phyloP scores from a whole-genome alignment of 2,797 vertebrate species.

The Enteromius viviparus region DNA sequence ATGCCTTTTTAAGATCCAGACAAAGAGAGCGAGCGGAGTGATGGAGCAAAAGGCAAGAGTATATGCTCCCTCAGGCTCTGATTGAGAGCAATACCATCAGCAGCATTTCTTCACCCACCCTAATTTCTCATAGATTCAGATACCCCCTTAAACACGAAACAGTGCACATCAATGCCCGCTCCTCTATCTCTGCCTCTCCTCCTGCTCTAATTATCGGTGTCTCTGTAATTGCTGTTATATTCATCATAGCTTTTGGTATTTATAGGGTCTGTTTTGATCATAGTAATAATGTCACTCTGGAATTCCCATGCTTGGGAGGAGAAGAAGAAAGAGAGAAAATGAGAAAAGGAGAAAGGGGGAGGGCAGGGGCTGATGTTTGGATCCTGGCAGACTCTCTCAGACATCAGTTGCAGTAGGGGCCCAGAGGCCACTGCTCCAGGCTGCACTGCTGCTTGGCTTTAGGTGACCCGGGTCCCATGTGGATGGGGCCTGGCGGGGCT shows the following conservation, averaged over 20 bases:
- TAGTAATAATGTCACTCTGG: conserved; percentile 82
- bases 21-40: conserved; percentile 58
- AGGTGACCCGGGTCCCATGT: conserved; percentile 78
- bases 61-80: conserved; percentile 70
- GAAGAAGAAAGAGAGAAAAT: conserved; percentile 44
- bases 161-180: conserved; percentile 74
- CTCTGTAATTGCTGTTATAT: conserved; percentile 84
- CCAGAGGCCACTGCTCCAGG: conserved; percentile 67
- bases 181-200: conserved; percentile 63
- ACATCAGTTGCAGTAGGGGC: conserved; percentile 81
- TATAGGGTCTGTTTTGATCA: conserved; percentile 85
- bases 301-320: conserved; percentile 74
- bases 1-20: conserved; percentile 70
- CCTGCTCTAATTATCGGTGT: conserved; percentile 80
- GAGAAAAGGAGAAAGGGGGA: conserved; percentile 50
- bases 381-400: conserved; percentile 69
- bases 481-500: conserved; percentile 62
- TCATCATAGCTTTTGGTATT: conserved; percentile 83
- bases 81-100: conserved; percentile 72
- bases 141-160: conserved; percentile 78
- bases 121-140: conserved; percentile 78
- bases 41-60: conserved; percentile 20
- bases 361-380: conserved; percentile 62
- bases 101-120: conserved; percentile 68
- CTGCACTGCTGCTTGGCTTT: conserved; percentile 67